Percentiles rank a stretch among this genome's conserved stretches.
Conservation (phyloP, 2,888 invertebrate genomes). For the Cerceris rybyensis region DNA sequence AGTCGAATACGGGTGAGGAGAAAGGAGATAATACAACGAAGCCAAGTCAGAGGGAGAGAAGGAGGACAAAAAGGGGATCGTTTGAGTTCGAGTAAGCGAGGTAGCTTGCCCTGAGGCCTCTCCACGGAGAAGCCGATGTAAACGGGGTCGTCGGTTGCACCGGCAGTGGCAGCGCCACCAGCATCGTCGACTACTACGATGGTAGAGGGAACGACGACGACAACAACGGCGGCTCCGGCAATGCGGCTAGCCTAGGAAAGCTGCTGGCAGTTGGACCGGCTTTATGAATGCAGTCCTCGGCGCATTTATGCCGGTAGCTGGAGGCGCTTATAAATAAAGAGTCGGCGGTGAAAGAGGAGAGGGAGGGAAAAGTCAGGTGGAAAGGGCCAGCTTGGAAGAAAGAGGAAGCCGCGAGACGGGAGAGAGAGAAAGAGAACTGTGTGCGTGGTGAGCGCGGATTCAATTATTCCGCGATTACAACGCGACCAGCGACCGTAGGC, state of each 20-base stretch:
- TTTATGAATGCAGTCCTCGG: conserved; percentile 78
- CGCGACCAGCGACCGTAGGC: conserved; percentile 64
- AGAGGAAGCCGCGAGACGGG: conserved; percentile 47
- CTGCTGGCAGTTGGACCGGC: conserved; percentile 58
- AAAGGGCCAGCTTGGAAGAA: conserved; percentile 24
- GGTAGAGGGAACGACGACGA: conserved; percentile 44
- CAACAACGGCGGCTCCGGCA: conserved; percentile 36
- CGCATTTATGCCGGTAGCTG: conserved; percentile 75
- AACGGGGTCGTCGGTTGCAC: conserved; percentile 74
- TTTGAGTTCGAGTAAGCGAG: conserved; percentile 71
- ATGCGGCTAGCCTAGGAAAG: conserved; percentile 60
- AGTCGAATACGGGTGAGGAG: neutral
- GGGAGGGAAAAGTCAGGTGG: conserved; percentile 34
- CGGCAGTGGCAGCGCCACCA: conserved; percentile 60
- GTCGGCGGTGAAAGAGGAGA: conserved; percentile 34
- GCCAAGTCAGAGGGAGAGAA: conserved; percentile 10
- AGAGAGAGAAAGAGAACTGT: conserved; percentile 53
- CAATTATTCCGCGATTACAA: conserved; percentile 80
- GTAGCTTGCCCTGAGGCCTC: conserved; percentile 71
- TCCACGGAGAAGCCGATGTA: conserved; percentile 64
- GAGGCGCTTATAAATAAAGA: conserved; percentile 79
- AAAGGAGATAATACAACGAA: conserved; percentile 10
- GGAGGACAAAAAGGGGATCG: conserved; percentile 56
- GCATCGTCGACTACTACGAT: conserved; percentile 49
- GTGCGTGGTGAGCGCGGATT: conserved; percentile 71